Conservation (phyloP, 1,140 invertebrate species). For the Eurosta solidaginis region DNA sequence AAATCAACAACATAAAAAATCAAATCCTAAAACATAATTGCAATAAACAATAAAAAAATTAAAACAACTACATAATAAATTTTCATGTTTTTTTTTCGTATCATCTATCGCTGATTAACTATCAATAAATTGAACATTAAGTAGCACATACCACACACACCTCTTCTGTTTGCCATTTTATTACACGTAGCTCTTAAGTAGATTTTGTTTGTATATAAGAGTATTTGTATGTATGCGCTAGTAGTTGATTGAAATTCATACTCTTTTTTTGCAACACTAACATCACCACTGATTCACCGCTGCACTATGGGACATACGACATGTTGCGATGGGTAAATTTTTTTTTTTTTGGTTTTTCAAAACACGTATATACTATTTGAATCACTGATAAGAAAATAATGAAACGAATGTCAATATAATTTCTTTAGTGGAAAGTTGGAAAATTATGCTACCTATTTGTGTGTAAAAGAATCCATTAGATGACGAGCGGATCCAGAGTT, state of each 20-base stretch:
- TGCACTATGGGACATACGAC: neutral
- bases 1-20: neutral
- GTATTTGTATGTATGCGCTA: constrained; percentile 2
- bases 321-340: too few relatives aligned
- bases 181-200: neutral
- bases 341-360: too few relatives aligned
- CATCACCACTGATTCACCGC: neutral
- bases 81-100: neutral
- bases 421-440: too few relatives aligned
- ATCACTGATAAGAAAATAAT: too few relatives aligned
- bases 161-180: neutral
- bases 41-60: neutral
- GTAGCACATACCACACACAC: neutral
- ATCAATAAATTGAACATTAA: neutral
- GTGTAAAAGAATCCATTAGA: too few relatives aligned
- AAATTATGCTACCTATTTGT: too few relatives aligned
- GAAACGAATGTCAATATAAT: too few relatives aligned
- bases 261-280: neutral
- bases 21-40: neutral
- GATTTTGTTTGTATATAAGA: neutral
- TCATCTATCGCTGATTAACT: neutral
- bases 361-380: too few relatives aligned
- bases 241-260: constrained; percentile 4
- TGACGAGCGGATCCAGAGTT: too few relatives aligned
- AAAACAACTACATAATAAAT: neutral